These are phyloP conservation scores for Phainopepla nitens DNA, from an alignment of 2,113 vertebrate species.

Conservation along the genomic window DNA sequence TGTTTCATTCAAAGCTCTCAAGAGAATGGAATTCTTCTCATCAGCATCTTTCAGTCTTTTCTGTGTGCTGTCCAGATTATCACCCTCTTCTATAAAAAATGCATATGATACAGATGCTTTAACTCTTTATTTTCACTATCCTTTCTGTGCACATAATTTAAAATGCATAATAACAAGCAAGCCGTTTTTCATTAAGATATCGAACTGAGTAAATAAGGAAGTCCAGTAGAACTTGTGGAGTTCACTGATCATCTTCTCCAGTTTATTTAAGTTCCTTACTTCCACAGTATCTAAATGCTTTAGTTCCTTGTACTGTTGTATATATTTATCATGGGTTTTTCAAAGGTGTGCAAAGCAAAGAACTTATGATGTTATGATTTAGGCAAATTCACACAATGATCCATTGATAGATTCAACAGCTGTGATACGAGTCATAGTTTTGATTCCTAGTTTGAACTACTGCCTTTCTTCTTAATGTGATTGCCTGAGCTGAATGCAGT, in stretches of 20 bases:
- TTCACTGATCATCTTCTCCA: neutral
- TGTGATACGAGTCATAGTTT: neutral
- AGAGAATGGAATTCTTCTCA: constrained; percentile 81
- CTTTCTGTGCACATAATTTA: neutral
- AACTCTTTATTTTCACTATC: neutral
- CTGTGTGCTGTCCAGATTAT: constrained; percentile 75
- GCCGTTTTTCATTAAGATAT: neutral
- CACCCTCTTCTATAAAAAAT: constrained; percentile 75
- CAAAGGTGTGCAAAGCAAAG: neutral
- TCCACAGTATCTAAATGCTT: neutral
- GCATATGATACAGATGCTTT: neutral
- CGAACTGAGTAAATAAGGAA: neutral
- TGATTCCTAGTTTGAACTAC: neutral
- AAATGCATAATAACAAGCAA: neutral
- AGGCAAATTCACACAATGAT: neutral
- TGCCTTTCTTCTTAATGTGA: neutral
- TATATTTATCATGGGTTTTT: neutral
- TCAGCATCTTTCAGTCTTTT: constrained; percentile 80
- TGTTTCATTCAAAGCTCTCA: constrained; percentile 85
- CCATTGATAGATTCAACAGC: neutral
- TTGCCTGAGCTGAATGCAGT: neutral
- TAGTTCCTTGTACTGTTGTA: neutral
- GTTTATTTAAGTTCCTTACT: neutral
- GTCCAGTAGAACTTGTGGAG: neutral
- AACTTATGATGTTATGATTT: neutral